Percentiles rank a stretch among this genome's conserved stretches.
Evolutionary conservation across 2,113 vertebrate species (phyloP).

Genomic region (Siniperca knerii): DNA sequence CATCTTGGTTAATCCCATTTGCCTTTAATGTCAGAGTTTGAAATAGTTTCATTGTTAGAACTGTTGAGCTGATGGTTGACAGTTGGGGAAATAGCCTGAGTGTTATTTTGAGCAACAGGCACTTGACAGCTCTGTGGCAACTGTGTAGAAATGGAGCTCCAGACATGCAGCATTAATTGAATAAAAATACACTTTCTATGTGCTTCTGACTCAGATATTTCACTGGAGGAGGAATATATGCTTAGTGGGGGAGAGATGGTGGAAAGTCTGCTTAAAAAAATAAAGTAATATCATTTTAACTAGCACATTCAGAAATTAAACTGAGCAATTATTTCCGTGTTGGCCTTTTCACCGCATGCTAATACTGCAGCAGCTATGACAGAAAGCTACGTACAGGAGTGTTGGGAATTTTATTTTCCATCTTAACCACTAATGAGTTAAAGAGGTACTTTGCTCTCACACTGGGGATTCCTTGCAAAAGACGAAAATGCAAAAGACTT

Average conservation of each 20-base stretch:
- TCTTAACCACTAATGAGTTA: constrained; percentile 60
- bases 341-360: constrained; percentile 44
- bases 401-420: constrained; percentile 51
- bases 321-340: constrained; percentile 45
- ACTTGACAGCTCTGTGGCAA: constrained; percentile 62
- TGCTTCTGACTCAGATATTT: constrained; percentile 39
- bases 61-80: constrained; percentile 48
- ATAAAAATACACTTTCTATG: constrained; percentile 55
- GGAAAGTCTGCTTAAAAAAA: constrained; percentile 9
- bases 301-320: constrained; percentile 47
- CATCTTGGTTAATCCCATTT: constrained; percentile 28
- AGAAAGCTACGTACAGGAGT: background rate
- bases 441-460: constrained; percentile 64
- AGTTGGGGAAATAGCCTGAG: constrained; percentile 47
- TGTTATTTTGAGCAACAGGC: constrained; percentile 56
- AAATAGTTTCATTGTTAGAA: constrained; percentile 23
- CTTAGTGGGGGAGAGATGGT: background rate
- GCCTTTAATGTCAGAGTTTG: constrained; percentile 39
- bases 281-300: constrained; percentile 7
- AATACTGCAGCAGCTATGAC: constrained; percentile 35
- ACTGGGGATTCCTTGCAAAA: constrained; percentile 36
- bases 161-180: constrained; percentile 60
- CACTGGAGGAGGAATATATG: constrained; percentile 12
- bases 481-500: constrained; percentile 60
- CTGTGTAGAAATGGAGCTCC: constrained; percentile 45